Conservation (phyloP, 1,140 invertebrate genomes). For the Drosophila ananassae region DNA sequence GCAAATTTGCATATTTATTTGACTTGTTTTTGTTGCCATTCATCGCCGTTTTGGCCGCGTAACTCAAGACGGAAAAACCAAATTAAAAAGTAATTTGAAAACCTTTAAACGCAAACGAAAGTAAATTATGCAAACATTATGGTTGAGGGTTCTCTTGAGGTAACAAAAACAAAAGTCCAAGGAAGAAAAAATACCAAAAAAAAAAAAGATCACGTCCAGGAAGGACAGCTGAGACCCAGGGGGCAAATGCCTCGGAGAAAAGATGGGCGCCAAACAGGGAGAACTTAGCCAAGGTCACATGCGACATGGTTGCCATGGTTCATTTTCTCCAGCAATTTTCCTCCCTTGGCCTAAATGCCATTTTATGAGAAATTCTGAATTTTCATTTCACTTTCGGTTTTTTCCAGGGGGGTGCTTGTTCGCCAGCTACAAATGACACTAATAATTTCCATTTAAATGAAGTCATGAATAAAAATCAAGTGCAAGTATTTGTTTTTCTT, state of each 20-base stretch:
- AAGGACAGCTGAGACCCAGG: constrained; percentile 57
- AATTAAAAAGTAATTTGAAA: constrained; percentile 83
- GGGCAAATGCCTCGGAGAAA: constrained; percentile 10
- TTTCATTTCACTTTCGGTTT: constrained; percentile 42
- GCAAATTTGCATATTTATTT: constrained; percentile 80
- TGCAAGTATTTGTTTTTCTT: constrained; percentile 50
- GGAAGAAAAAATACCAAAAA: background rate
- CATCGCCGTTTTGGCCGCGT: constrained; percentile 54
- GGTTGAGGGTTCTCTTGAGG: constrained; percentile 48
- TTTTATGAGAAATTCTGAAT: constrained; percentile 75
- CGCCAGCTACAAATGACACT: constrained; percentile 73
- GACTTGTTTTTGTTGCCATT: constrained; percentile 58
- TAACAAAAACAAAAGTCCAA: constrained; percentile 23
- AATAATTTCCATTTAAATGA: constrained; percentile 81
- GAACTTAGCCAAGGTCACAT: constrained; percentile 72
- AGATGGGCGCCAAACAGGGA: constrained; percentile 12
- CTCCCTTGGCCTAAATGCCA: constrained; percentile 36
- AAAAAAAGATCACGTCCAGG: constrained; percentile 36
- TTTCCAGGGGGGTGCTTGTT: background rate
- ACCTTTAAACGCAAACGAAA: constrained; percentile 80
- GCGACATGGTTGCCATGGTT: constrained; percentile 58
- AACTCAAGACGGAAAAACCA: constrained; percentile 79
- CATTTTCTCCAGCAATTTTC: constrained; percentile 20
- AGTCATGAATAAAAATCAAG: constrained; percentile 73
- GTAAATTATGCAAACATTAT: constrained; percentile 82